These are phyloP conservation scores for Phataginus tetradactyla DNA, from an alignment of 2,797 vertebrate species.

Conservation along the genomic window DNA sequence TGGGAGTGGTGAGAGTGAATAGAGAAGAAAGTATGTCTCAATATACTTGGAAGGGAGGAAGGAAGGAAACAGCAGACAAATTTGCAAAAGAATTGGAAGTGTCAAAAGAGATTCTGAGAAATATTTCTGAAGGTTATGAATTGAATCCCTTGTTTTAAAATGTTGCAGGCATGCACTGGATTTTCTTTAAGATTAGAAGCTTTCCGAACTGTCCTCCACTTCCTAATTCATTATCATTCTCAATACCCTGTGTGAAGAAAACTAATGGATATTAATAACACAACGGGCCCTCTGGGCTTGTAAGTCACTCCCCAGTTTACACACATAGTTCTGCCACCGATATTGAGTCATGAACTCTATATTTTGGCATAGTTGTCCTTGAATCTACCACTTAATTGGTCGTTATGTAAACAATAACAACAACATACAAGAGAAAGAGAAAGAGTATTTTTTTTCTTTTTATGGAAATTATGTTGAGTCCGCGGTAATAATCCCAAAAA, in stretches of 20 bases:
- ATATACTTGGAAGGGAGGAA: background rate
- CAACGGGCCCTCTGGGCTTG: background rate
- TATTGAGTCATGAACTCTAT: background rate
- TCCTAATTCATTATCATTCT: background rate
- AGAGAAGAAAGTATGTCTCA: background rate
- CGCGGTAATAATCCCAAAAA: slow-evolving; percentile 4
- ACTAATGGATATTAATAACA: background rate
- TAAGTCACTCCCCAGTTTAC: background rate
- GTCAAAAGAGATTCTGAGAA: background rate
- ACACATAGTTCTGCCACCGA: background rate
- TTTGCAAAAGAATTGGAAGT: background rate
- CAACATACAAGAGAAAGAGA: background rate
- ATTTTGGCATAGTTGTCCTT: background rate
- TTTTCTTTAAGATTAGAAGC: background rate
- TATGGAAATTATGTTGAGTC: background rate
- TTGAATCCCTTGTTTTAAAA: background rate
- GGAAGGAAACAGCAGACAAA: background rate
- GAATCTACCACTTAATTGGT: background rate
- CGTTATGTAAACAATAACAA: background rate
- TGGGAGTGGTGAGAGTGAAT: background rate
- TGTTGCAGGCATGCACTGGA: background rate
- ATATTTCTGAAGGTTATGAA: background rate
- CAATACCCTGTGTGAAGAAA: background rate
- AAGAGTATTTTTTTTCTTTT: background rate
- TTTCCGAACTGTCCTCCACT: background rate